Conservation (phyloP, 2,888 invertebrate genomes). For the Lamproptera curius region DNA sequence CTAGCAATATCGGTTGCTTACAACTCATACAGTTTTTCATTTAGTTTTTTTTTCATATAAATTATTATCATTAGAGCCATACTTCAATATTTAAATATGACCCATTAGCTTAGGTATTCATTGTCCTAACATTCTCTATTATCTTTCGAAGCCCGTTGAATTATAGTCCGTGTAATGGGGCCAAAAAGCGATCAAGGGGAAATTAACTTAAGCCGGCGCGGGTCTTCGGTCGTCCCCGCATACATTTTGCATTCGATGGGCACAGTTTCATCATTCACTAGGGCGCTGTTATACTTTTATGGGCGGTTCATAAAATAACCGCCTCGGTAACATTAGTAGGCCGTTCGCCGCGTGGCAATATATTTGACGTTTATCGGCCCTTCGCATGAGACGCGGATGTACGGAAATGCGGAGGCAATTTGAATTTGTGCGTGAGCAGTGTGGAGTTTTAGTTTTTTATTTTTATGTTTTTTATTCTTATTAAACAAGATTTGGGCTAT, state of each 20-base stretch:
- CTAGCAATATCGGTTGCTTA: no score
- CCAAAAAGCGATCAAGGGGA: constrained; percentile 49
- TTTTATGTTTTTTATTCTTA: no score
- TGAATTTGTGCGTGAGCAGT: constrained; percentile 25
- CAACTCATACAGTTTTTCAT: no score
- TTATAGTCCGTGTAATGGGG: constrained; percentile 35
- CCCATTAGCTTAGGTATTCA: no score
- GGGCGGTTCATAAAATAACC: constrained; percentile 69
- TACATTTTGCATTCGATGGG: constrained; percentile 53
- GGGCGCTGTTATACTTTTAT: constrained; percentile 66
- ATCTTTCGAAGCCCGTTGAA: constrained; percentile 3
- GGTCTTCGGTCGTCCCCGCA: not conserved
- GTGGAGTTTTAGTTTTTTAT: no score
- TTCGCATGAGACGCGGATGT: constrained; percentile 55
- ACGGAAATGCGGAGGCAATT: constrained; percentile 49
- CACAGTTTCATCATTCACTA: constrained; percentile 65
- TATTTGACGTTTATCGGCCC: constrained; percentile 66
- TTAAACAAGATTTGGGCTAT: no score
- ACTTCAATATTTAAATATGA: no score
- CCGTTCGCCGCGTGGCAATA: constrained; percentile 56
- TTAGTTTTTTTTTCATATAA: no score
- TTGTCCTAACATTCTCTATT: constrained; percentile 19
- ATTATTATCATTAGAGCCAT: no score
- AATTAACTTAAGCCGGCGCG: constrained; percentile 50
- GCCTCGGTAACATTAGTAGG: constrained; percentile 62